Base-by-base conservation (phyloP, 2,797 vertebrate species). In the Girardinus metallicus region DNA sequence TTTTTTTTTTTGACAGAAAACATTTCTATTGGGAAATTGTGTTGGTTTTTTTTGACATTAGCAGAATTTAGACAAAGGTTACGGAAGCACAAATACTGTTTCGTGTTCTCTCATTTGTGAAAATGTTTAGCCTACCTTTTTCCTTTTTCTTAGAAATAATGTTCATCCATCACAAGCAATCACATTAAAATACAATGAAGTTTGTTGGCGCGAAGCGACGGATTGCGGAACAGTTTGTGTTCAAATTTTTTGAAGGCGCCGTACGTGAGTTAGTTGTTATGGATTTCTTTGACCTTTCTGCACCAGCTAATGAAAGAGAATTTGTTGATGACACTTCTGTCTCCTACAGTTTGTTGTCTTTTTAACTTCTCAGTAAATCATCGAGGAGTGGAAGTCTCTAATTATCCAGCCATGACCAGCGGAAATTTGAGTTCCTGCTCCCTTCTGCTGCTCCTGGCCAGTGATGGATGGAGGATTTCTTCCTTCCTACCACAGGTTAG, bases 401-500 rank as follows among this genome's bases (percentile, higher is more conserved):
- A 79, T 84, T 83, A 78, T 83, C 73, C 34, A 57, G 13, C 39
- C 12, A 7, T 62, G 11, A 75, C 55, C 12, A 26, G 68, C 11
- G 75, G 75, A 86, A 78, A 75, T 80, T 60, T 9, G 57, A 84
- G 36, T 82, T 70, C 31, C 68, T 23, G 39, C 0, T 79, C 74
- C 62, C 44, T 74, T 71, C 36, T 73, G 51, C 64, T 6, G 23
- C 53, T 82, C 41, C 39, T 72, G 81, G 62, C 83, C 86, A 76
- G 60, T 91, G 91, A 94, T 88, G 88, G 90, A 93, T 91, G 55
- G 78, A 87, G 64, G 76, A 88, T 83, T 85, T 62, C 84, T 82
- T 79, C 88, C 85, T 82, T 73, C 91, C 92, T 91, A 90, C 77
- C 80, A 81, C 83, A 91, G 88, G 92, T 91, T 91, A 74, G 85